phyloP scores from a whole-genome alignment of 2,113 vertebrate genomes.

The Syngnathus floridae region DNA sequence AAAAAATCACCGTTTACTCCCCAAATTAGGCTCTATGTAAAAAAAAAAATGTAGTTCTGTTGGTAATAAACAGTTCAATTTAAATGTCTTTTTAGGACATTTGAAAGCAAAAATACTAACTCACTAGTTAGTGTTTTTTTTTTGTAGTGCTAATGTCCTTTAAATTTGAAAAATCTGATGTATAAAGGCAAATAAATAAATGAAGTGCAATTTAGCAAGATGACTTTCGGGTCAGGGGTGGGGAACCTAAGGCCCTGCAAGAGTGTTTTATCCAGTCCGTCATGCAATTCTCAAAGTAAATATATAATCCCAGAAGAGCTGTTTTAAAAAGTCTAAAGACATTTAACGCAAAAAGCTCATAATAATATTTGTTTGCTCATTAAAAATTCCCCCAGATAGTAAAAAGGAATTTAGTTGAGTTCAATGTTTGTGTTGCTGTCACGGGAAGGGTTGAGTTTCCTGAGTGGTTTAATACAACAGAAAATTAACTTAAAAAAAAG shows the following conservation, averaged over 20 bases:
- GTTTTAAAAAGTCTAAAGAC: neutral
- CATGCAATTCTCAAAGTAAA: neutral
- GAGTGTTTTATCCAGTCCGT: neutral
- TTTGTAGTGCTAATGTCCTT: neutral
- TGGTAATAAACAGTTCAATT: too few species aligned
- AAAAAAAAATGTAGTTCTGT: conserved; percentile 19
- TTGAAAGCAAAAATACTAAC: conserved; percentile 5
- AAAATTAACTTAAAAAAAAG: neutral
- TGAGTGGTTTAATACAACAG: conserved; percentile 85
- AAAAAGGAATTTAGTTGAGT: neutral
- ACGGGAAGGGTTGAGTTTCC: conserved; percentile 70
- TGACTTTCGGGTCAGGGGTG: conserved; percentile 19
- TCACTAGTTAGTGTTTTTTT: neutral
- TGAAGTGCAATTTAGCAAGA: conserved; percentile 21
- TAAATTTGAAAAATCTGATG: neutral
- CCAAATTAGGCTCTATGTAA: conserved; percentile 1
- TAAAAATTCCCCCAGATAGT: neutral
- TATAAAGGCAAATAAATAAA: conserved; percentile 3
- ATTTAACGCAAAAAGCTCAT: neutral
- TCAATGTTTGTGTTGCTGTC: neutral
- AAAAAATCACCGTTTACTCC: neutral
- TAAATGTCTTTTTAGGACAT: conserved; percentile 10
- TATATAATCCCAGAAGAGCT: neutral
- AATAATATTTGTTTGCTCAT: neutral
- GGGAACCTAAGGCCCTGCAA: neutral